Evolutionary conservation across 2,888 invertebrate genomes (phyloP).

Genomic region (Heliothis peltigera): DNA sequence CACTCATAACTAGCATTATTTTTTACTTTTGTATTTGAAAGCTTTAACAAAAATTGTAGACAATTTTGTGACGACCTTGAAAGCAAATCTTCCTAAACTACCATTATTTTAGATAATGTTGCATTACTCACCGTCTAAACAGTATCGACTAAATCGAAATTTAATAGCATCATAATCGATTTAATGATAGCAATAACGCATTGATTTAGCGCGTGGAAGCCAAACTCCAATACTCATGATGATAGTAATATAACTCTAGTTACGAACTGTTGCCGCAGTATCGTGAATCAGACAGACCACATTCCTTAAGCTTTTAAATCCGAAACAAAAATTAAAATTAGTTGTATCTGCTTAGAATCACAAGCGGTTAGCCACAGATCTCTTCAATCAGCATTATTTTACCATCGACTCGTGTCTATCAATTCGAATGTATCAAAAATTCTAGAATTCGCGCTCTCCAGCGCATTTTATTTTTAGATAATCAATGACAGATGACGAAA

Average conservation of each 20-base stretch:
- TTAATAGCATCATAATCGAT: slow-evolving; percentile 30
- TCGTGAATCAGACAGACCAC: slow-evolving; percentile 13
- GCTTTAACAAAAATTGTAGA: too few species aligned
- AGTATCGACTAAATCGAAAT: slow-evolving; percentile 19
- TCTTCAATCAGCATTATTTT: slow-evolving; percentile 36
- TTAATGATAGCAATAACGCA: slow-evolving; percentile 27
- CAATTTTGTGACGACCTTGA: neutral
- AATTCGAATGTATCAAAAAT: slow-evolving; percentile 56
- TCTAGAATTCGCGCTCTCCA: slow-evolving; percentile 64
- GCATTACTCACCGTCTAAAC: slow-evolving; percentile 2
- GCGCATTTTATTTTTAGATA: slow-evolving; percentile 67
- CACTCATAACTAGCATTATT: too few species aligned
- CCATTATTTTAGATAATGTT: neutral
- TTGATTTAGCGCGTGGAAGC: neutral
- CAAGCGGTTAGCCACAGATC: slow-evolving; percentile 27
- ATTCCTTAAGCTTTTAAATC: slow-evolving; percentile 21
- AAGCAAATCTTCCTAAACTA: neutral
- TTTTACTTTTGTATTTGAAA: too few species aligned
- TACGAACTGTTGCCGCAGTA: neutral
- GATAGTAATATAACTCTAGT: neutral
- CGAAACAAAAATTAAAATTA: slow-evolving; percentile 22
- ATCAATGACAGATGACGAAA: slow-evolving; percentile 72
- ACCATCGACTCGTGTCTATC: slow-evolving; percentile 31
- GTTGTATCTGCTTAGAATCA: slow-evolving; percentile 39
- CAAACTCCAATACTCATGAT: neutral